Evolutionary conservation across 2,797 vertebrate species (phyloP).

Genomic region (Lepidocolaptes lacrymiger): DNA sequence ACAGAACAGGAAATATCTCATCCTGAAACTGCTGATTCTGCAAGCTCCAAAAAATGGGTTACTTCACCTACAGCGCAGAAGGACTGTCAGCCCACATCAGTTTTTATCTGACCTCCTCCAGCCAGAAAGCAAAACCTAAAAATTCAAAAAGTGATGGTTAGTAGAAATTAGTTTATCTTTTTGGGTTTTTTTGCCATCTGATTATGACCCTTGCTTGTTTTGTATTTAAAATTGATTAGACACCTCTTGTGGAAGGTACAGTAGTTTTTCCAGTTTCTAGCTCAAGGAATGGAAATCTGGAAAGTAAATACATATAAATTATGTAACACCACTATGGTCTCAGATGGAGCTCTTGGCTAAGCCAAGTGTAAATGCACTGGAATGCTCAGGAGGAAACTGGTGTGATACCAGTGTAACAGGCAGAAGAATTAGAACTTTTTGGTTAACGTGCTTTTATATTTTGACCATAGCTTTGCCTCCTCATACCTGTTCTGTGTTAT

Average conservation of each 20-base stretch:
- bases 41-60: background rate
- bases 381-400: background rate
- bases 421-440: background rate
- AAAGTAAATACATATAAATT: background rate
- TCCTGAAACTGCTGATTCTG: constrained; percentile 29
- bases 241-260: background rate
- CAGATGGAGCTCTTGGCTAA: background rate
- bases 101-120: background rate
- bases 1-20: constrained; percentile 16
- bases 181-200: background rate
- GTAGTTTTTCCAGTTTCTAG: background rate
- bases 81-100: background rate
- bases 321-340: too few relatives aligned
- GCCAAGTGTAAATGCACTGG: background rate
- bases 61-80: background rate
- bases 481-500: background rate
- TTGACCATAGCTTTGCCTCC: background rate
- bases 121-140: background rate
- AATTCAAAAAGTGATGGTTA: background rate
- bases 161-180: background rate
- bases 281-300: background rate
- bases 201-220: background rate
- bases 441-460: background rate
- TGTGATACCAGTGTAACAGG: background rate
- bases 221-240: background rate